Evolutionary conservation across 2,888 invertebrate genomes (phyloP), one percentile per base, ranked within the genome.

Genomic region (Mesochorus sp.): DNA sequence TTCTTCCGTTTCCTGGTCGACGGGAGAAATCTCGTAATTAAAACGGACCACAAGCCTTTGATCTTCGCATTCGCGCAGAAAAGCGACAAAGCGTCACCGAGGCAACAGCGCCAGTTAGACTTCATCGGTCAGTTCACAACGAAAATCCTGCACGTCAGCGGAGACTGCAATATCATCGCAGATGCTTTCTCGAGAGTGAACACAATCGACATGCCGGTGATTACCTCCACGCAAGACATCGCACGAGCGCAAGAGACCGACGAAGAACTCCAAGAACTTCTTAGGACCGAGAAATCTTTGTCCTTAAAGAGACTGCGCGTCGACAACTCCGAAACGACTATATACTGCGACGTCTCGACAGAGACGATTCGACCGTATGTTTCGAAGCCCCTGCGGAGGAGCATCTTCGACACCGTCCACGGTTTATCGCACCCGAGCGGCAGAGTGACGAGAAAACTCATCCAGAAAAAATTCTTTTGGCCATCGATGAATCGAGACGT

Each of bases 401-500:
- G 17, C 17, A 55, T 81, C 6, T 82, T 82, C 31, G 67, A 82
- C 12, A 12, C 57, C 0, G 34, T 74, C 6, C 81, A 84, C 14
- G 51, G 53, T 0, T 34, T 84, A 1, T 66, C 81, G 5, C 83
- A 85, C 47, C 82, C 85, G 0, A 80, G 83, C 10, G 79, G 80
- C 4, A 44, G 77, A 47, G 37, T 51, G 1, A 84, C 84, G 4
- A 53, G 31, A 17, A 80, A 77, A 31, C 37, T 84, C 6, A 81
- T 88, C 12, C 17, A 71, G 14, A 44, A 79, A 34, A 81, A 79
- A 39, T 87, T 81, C 44, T 72, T 83, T 1, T 88, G 86, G 85
- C 86, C 85, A 0, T 51, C 21, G 0, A 84, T 87, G 71, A 79
- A 79, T 3, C 81, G 81, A n/a, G 85, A 88, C 55, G 79, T 86